Base-by-base conservation (phyloP, 2,113 vertebrate genomes). In the Puffinus mauretanicus region DNA sequence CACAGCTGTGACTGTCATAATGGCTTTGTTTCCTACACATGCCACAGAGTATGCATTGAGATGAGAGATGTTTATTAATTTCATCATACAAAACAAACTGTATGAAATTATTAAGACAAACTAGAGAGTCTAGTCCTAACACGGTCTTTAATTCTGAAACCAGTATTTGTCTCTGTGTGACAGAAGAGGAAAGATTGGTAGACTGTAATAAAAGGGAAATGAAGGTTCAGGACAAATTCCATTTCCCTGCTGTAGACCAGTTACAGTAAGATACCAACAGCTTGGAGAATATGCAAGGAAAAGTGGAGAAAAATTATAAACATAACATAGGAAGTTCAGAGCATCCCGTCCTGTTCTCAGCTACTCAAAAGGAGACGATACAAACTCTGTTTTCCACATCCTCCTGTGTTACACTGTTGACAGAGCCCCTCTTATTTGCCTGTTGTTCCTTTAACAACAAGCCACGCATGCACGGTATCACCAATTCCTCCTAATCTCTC, bases 91-190 rank as follows among this genome's bases (percentile, higher is more conserved):
- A 90, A 92, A 72, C 44, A 84, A 91, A 79, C 36, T 52, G 30
- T 36, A 88, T 24, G 26, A 82, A 82, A 57, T 90, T 72, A 69
- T 40, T 62, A 67, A 86, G 79, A 80, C 58, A 93, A 88, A 82
- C 49, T 64, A 34, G 30, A 67, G 32, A 82, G 34, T 64, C 67
- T 57, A 46, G 32, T 61, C 36, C 47, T 77, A 55, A 73, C 32
- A 42, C 0, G 15, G 46, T 61, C 76, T 94, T 91, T 86, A 86
- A 83, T 86, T 88, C 61, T 55, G 58, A 78, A 94, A 88, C 24
- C 67, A 94, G 3, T 93, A 86, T 92, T 94, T 77, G 84, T 54
- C 67, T 77, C n/a, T 73, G 44, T 57, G 49, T 82, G 83, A 91
- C 77, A 80, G 52, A 84, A 78, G 11, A 64, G 9, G 34, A 65